These are phyloP conservation scores for Lepidothrix coronata DNA, from an alignment of 2,113 vertebrate species.

Conservation along the genomic window DNA sequence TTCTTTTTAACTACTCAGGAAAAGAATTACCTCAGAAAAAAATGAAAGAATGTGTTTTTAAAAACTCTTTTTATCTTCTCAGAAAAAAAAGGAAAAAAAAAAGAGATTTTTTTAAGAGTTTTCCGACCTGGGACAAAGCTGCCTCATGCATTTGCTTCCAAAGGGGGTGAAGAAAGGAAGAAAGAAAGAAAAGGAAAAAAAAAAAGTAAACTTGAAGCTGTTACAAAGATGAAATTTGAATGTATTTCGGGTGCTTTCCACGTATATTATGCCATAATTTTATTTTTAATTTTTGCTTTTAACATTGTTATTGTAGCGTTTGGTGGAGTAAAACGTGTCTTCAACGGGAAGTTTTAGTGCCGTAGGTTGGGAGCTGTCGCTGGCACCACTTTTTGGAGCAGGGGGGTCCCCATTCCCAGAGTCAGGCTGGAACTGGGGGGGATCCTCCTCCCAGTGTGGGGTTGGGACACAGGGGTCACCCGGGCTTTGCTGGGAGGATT, in stretches of 20 bases:
- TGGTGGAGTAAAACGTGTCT: slow-evolving; percentile 80
- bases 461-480: no score
- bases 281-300: slow-evolving; percentile 60
- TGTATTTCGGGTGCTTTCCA: slow-evolving; percentile 90
- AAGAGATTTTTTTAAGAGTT: slow-evolving; percentile 27
- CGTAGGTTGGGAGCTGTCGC: not conserved
- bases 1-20: slow-evolving; percentile 94
- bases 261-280: slow-evolving; percentile 39
- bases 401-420: not conserved
- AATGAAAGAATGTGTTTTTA: slow-evolving; percentile 11
- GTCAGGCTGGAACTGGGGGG: not conserved
- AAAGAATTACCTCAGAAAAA: slow-evolving; percentile 95
- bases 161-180: not conserved
- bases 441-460: not conserved
- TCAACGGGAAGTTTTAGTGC: slow-evolving; percentile 70
- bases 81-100: not conserved
- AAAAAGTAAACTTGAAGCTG: slow-evolving; percentile 88
- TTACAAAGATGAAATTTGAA: slow-evolving; percentile 91
- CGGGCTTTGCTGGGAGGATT: not conserved
- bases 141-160: slow-evolving; percentile 76
- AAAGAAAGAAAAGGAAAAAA: not conserved
- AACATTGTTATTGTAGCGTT: slow-evolving; percentile 76
- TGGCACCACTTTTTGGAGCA: slow-evolving; percentile 73
- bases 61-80: slow-evolving; percentile 41
- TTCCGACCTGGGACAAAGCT: not conserved